Conservation (phyloP, 2,888 invertebrate genomes). For the Molanna angustata region DNA sequence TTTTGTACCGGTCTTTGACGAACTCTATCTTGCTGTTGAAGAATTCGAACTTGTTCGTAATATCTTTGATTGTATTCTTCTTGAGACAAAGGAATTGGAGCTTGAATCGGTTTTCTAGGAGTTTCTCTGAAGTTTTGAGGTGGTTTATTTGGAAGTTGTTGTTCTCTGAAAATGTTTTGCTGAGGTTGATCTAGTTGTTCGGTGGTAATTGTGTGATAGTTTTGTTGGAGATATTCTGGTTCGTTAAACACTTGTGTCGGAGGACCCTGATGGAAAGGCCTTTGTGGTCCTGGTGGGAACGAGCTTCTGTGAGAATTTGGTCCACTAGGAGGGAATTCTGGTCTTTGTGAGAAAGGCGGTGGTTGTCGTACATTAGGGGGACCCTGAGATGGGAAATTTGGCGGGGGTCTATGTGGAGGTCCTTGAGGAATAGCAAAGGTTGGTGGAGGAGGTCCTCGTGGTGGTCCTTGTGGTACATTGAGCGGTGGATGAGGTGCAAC, state of each 20-base stretch:
- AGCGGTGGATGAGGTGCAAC: slow-evolving; percentile 38
- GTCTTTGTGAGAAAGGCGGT: no score
- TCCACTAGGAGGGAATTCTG: slow-evolving; percentile 5
- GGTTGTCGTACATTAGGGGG: slow-evolving; percentile 13
- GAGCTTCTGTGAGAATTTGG: slow-evolving; percentile 36
- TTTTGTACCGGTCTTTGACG: slow-evolving; percentile 39
- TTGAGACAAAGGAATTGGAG: slow-evolving; percentile 35
- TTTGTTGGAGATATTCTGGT: slow-evolving; percentile 53
- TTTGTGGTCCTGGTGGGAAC: slow-evolving; percentile 51
- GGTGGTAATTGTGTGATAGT: slow-evolving; percentile 53
- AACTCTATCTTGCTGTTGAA: slow-evolving; percentile 39
- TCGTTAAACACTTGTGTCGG: slow-evolving; percentile 47
- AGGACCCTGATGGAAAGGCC: slow-evolving; percentile 51
- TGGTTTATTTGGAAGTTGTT: slow-evolving; percentile 43
- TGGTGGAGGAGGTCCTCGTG: slow-evolving; percentile 37
- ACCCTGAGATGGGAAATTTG: slow-evolving; percentile 33
- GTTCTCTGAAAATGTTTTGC: slow-evolving; percentile 42
- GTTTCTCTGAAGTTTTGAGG: slow-evolving; percentile 40
- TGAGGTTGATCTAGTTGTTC: slow-evolving; percentile 52
- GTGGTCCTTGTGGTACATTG: slow-evolving; percentile 37
- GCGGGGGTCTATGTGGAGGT: background rate
- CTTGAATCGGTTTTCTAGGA: slow-evolving; percentile 38
- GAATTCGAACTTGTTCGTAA: slow-evolving; percentile 39
- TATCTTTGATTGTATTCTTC: slow-evolving; percentile 33
- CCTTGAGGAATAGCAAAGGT: slow-evolving; percentile 21